A percentile compares a stretch with the other conserved stretches of the same genome.
Evolutionary conservation across 1,140 invertebrate species (phyloP).

Genomic region (Hyposmocoma kahamanoa): DNA sequence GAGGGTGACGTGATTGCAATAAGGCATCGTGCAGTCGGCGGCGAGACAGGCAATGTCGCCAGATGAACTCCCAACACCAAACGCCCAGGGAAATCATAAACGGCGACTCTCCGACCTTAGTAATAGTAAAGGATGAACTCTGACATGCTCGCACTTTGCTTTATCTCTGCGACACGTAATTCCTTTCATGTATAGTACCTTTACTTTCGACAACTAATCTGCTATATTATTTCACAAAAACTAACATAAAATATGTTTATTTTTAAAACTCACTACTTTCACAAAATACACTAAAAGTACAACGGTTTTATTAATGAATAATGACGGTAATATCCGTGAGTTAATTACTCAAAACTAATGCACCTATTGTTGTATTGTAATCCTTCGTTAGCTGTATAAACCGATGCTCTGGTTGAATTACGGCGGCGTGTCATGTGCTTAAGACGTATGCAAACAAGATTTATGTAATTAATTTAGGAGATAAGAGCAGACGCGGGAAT

Average conservation of each 20-base stretch:
- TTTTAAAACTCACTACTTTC: too few relatives aligned
- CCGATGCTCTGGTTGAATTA: constrained; percentile 59
- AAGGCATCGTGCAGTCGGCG: constrained; percentile 7
- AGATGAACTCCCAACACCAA: constrained; percentile 32
- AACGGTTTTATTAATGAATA: too few relatives aligned
- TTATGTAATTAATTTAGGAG: constrained; percentile 73
- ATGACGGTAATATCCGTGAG: too few relatives aligned
- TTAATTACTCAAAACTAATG: constrained; percentile 8
- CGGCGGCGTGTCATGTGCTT: constrained; percentile 64
- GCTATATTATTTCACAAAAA: too few relatives aligned
- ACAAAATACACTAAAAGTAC: too few relatives aligned
- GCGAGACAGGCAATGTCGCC: constrained; percentile 10
- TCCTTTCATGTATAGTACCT: too few relatives aligned
- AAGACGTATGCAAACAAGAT: constrained; percentile 72
- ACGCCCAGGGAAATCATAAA: constrained; percentile 61
- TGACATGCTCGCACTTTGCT: constrained; percentile 9
- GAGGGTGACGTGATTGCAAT: constrained; percentile 35
- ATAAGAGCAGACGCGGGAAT: constrained; percentile 58
- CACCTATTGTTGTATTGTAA: constrained; percentile 23
- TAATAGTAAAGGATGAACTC: constrained; percentile 18
- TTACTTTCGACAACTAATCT: too few relatives aligned
- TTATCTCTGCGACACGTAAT: constrained; percentile 4
- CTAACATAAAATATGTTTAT: too few relatives aligned
- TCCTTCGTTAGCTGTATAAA: constrained; percentile 65
- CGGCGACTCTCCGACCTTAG: constrained; percentile 18